Evolutionary conservation across 2,888 invertebrate genomes (phyloP).

Genomic region (Monoplex corrugatus): DNA sequence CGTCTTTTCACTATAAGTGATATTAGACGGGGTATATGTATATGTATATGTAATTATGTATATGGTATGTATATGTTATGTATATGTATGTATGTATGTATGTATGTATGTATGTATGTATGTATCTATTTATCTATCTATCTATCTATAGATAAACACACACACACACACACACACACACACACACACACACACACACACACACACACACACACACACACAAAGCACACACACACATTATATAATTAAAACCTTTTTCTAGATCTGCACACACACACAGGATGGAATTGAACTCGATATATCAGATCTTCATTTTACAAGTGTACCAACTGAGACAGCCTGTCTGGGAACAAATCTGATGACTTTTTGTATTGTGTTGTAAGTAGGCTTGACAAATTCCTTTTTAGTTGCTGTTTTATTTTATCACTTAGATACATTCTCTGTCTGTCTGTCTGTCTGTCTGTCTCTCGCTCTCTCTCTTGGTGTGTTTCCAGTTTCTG

Average conservation of each 20-base stretch:
- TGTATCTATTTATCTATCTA: slow-evolving; percentile 35
- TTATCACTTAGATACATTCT: background rate
- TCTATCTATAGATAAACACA: background rate
- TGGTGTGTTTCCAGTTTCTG: background rate
- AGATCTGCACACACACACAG: background rate
- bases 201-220: slow-evolving; percentile 3
- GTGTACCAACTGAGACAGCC: too few relatives aligned
- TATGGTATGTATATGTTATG: too few relatives aligned
- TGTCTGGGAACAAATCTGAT: too few relatives aligned
- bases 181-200: slow-evolving; percentile 16
- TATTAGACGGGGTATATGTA: too few relatives aligned
- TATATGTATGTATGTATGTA: background rate
- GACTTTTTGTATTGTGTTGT: background rate
- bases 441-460: slow-evolving; percentile 30
- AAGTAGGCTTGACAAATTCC: background rate
- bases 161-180: slow-evolving; percentile 15
- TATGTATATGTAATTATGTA: too few relatives aligned
- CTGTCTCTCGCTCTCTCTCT: slow-evolving; percentile 23
- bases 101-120: slow-evolving; percentile 30
- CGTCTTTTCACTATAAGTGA: too few relatives aligned
- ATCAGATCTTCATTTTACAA: too few relatives aligned
- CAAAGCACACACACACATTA: background rate
- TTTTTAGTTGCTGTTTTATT: background rate
- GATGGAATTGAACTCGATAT: too few relatives aligned
- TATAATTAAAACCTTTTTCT: too few relatives aligned